These are phyloP conservation scores for Glyphotaelius pellucidus DNA, from an alignment of 2,888 invertebrate genomes.

Conservation along the genomic window DNA sequence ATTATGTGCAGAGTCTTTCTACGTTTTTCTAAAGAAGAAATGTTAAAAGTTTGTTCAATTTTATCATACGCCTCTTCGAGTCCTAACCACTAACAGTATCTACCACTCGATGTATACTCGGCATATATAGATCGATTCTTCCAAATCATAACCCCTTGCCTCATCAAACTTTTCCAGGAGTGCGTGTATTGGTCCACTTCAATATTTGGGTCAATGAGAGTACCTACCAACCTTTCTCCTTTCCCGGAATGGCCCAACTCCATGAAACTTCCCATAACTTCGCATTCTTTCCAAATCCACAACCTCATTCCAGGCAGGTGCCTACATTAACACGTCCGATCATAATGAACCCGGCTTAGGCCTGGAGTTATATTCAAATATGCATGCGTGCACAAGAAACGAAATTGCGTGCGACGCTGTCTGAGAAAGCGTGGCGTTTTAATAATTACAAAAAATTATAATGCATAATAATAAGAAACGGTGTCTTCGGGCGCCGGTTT, in stretches of 20 bases:
- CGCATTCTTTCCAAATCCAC: background rate
- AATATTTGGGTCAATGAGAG: background rate
- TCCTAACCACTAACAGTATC: too few species aligned
- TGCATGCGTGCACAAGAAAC: conserved; percentile 2
- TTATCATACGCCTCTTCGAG: too few species aligned
- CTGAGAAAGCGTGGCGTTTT: background rate
- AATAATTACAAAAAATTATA: background rate
- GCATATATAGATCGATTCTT: background rate
- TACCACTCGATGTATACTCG: too few species aligned
- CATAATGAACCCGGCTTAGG: background rate
- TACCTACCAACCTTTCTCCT: background rate
- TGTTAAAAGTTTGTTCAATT: too few species aligned
- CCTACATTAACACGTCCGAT: background rate
- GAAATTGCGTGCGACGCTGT: background rate
- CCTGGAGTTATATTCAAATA: background rate
- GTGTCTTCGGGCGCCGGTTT: background rate
- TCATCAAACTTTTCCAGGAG: background rate
- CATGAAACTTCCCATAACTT: background rate
- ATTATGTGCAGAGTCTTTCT: too few species aligned
- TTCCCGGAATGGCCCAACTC: background rate
- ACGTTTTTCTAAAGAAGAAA: too few species aligned
- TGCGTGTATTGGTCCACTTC: background rate
- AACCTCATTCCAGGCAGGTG: background rate
- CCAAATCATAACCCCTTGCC: background rate
- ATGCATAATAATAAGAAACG: background rate